Evolutionary conservation across 2,113 vertebrate genomes (phyloP), one percentile per base, ranked within the genome.

Genomic region (Colossoma macropomum): DNA sequence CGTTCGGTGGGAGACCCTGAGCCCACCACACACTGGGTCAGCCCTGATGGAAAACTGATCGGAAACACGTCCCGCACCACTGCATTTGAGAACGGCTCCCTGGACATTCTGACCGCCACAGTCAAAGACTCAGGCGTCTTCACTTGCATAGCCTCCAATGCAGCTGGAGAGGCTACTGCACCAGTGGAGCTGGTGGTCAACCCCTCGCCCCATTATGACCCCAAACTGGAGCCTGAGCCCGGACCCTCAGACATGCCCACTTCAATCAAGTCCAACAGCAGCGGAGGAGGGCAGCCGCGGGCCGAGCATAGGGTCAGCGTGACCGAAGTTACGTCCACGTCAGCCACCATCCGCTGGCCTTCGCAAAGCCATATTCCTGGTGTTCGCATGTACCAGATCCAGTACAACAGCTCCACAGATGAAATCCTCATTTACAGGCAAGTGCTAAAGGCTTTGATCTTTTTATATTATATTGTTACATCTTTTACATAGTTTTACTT

Each of bases 311-410:
- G 92, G 70, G 95, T 96, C 84, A 92, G 90, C 2, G 95, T 95
- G 74, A 92, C 94, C 0, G 93, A 95, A 1, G 84, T 94, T 0
- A 92, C 93, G 0, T 92, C 94, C 25, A 88, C 86, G 30, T 92
- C 94, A 0, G 95, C 90, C 1, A 90, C 90, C 45, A 91, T 96
- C 79, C 89, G 90, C 11, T 96, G 95, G 95, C 93, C 94, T 0
- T 90, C 93, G 0, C 94, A 95, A 88, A 93, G 92, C 87, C 93
- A 96, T 90, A 94, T 95, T 30, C 95, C 95, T 0, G 94, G 95
- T 1, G 93, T 96, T 25, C 93, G 95, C 65, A 95, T 95, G 94
- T 96, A 95, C 90, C 95, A 96, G 93, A 92, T 96, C 86, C 95
- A 96, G 86, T 96, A 96, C 91, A 96, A 96, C 93, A 96, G 95